Evolutionary conservation across 2,113 vertebrate species (phyloP).

Genomic region (Emydura subglobosa): DNA sequence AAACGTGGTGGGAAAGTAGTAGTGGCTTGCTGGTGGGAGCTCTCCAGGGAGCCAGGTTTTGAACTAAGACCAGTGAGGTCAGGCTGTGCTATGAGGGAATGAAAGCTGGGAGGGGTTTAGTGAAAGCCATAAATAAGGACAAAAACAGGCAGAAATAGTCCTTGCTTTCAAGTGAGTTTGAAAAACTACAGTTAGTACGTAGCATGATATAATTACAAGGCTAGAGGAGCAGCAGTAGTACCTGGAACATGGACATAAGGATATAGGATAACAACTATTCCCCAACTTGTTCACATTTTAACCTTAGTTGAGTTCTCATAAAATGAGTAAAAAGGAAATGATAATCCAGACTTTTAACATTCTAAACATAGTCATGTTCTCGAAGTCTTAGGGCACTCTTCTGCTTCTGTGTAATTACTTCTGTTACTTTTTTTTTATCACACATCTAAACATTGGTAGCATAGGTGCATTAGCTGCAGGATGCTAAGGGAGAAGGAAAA

Average conservation of each 20-base stretch:
- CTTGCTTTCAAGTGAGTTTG: neutral
- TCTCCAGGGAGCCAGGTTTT: neutral
- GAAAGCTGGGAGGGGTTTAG: neutral
- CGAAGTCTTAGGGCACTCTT: neutral
- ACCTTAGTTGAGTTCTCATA: constrained; percentile 19
- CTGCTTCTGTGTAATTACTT: neutral
- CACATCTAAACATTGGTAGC: neutral
- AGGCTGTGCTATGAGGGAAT: neutral
- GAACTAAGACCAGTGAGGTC: neutral
- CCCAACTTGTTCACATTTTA: constrained; percentile 33
- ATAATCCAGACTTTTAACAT: neutral
- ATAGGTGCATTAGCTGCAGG: neutral
- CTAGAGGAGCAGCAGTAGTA: neutral
- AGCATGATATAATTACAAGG: neutral
- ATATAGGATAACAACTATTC: constrained; percentile 7
- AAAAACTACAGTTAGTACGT: neutral
- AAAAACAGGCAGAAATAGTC: neutral
- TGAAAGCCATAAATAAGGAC: neutral
- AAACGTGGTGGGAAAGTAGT: neutral
- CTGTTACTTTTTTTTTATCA: neutral
- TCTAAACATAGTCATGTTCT: neutral
- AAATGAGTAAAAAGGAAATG: neutral
- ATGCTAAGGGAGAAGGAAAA: neutral
- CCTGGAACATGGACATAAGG: neutral
- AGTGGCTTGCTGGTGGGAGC: neutral